Conservation (phyloP, 2,888 invertebrate genomes). For the Rhodophaea formosa region DNA sequence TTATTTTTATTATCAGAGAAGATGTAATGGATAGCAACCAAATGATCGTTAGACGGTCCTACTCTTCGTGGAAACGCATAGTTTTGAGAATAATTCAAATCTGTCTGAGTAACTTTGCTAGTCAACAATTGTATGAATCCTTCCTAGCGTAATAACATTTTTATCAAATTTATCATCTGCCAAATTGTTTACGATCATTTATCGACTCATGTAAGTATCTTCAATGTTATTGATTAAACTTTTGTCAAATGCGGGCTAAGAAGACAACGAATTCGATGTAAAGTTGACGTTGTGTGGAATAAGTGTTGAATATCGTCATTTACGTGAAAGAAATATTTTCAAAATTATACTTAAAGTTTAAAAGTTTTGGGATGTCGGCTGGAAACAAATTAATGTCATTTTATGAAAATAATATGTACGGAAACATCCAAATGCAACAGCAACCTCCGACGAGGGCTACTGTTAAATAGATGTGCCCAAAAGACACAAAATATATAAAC, state of each 20-base stretch:
- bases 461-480: no score
- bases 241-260: constrained; percentile 78
- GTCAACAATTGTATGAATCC: background rate
- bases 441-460: no score
- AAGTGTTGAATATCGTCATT: constrained; percentile 26
- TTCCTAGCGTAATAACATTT: constrained; percentile 1
- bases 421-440: no score
- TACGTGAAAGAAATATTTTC: constrained; percentile 4
- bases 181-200: background rate
- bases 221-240: constrained; percentile 49
- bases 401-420: background rate
- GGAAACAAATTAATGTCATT: background rate
- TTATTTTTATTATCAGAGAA: no score
- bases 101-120: background rate
- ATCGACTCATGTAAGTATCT: background rate
- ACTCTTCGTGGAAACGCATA: no score
- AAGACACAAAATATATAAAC: no score
- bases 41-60: no score
- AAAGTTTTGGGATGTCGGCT: background rate
- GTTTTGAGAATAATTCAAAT: no score
- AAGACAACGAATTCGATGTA: constrained; percentile 71
- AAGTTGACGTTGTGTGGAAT: constrained; percentile 23
- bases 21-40: no score
- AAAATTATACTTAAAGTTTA: background rate
- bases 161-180: constrained; percentile 8